Conservation (phyloP, 1,140 invertebrate species). For the Cydia fagiglandana region DNA sequence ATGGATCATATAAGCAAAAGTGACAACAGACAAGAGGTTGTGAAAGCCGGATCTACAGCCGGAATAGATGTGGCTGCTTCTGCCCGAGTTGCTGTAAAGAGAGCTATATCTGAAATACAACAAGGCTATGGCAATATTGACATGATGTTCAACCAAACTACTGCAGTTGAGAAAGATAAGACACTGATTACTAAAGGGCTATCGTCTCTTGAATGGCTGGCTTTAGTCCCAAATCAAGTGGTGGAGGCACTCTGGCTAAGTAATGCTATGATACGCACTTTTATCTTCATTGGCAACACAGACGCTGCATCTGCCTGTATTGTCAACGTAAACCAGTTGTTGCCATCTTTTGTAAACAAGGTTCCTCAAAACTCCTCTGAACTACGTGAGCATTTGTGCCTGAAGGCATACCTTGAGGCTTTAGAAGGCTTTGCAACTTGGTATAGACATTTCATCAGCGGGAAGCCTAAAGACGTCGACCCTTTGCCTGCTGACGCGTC, state of each 20-base stretch:
- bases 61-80: slow-evolving; percentile 92
- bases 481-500: slow-evolving; percentile 81
- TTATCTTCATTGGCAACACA: slow-evolving; percentile 79
- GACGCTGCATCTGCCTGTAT: slow-evolving; percentile 79
- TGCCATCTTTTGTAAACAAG: slow-evolving; percentile 63
- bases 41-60: slow-evolving; percentile 78
- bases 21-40: slow-evolving; percentile 79
- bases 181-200: slow-evolving; percentile 82
- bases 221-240: slow-evolving; percentile 88
- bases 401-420: slow-evolving; percentile 89
- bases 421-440: slow-evolving; percentile 93
- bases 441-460: slow-evolving; percentile 91
- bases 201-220: slow-evolving; percentile 91
- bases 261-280: slow-evolving; percentile 93
- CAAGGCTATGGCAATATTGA: slow-evolving; percentile 70
- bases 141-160: slow-evolving; percentile 63
- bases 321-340: slow-evolving; percentile 75
- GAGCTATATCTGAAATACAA: slow-evolving; percentile 80
- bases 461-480: slow-evolving; percentile 85
- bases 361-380: slow-evolving; percentile 77
- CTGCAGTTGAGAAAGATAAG: slow-evolving; percentile 81
- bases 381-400: slow-evolving; percentile 87
- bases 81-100: slow-evolving; percentile 90
- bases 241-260: slow-evolving; percentile 90
- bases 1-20: slow-evolving; percentile 85